Evolutionary conservation across 2,888 invertebrate species (phyloP), one percentile per base, ranked within the genome.

Genomic region (Andrena dorsata): DNA sequence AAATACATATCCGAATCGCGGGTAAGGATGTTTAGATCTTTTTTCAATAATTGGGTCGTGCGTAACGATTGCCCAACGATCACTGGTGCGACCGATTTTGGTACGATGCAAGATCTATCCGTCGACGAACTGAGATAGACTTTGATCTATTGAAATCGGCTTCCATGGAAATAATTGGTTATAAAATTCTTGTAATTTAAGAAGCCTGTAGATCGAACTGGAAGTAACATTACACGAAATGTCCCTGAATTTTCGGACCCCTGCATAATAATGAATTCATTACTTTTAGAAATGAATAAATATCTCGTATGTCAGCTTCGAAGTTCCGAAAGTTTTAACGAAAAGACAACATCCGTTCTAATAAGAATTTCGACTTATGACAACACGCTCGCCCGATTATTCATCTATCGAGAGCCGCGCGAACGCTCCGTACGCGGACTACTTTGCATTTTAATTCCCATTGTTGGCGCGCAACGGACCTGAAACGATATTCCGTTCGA

Each of bases 371-470:
- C 26, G 16, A 51, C 30, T 28, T 26, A 7, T 30, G 49, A 8
- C 0, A 16, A 13, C 5, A 2, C 30, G 8, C 20, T 4, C 13
- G 23, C 23, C 10, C n/a, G 8, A 71, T 53, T 47, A 63, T 61
- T 71, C 20, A 41, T 76, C 61, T 16, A 10, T 35, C 2, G 28
- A 28, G 10, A 13, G 8, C 16, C 32, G 16, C 41, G 10, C n/a
- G 5, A 5, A 5, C 16, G 16, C 41, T 16, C 13, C 41, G 41
- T 26, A 7, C 28, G n/a, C n/a, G 28, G 20, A 20, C 47, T 16
- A 4, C 7, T 64, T 69, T 58, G 76, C 76, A 76, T 64, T 76
- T 64, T 56, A 64, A 76, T 79, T 35, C 8, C 30, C n/a, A 20
- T 2, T 26, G 63, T 28, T 2, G 8, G 32, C 28, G 32, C 35